Percentiles rank a stretch among this genome's conserved stretches.
Conservation (phyloP, 2,113 vertebrate species). For the Leptobrachium ailaonicum region DNA sequence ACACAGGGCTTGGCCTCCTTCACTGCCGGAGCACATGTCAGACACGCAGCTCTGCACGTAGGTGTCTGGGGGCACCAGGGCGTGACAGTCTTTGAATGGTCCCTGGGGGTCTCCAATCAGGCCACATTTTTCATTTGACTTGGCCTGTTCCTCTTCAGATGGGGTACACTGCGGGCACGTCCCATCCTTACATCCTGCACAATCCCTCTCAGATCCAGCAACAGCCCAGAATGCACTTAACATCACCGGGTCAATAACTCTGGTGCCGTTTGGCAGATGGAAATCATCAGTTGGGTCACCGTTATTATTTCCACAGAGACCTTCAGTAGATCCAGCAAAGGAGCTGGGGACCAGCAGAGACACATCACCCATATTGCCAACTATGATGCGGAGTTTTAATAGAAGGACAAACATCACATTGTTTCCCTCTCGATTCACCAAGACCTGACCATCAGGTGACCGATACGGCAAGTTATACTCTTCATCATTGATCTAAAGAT, state of each 20-base stretch:
- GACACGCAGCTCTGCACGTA: constrained; percentile 55
- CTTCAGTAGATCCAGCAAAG: constrained; percentile 57
- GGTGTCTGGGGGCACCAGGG: constrained; percentile 46
- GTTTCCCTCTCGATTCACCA: constrained; percentile 39
- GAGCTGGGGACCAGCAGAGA: constrained; percentile 63
- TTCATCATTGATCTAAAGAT: constrained; percentile 16
- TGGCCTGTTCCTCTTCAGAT: constrained; percentile 27
- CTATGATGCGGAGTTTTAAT: constrained; percentile 65
- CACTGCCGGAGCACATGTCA: constrained; percentile 52
- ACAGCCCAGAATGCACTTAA: constrained; percentile 37
- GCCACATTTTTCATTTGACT: constrained; percentile 51
- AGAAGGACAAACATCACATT: constrained; percentile 49
- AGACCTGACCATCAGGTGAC: neutral
- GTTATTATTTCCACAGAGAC: constrained; percentile 49
- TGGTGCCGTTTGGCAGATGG: constrained; percentile 17
- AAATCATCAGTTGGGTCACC: constrained; percentile 23
- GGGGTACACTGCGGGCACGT: constrained; percentile 43
- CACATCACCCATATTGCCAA: constrained; percentile 60
- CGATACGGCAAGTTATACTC: neutral
- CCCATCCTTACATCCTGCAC: constrained; percentile 21
- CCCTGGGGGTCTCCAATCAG: constrained; percentile 45
- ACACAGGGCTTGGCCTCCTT: constrained; percentile 45
- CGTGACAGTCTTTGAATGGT: constrained; percentile 52
- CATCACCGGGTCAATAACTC: neutral
- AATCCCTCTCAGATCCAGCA: neutral